Evolutionary conservation across 37 sponge, comb jelly and placozoan species (phyloP), one percentile per base, ranked within the genome.

Genomic region (Hexactinellida sp.): DNA sequence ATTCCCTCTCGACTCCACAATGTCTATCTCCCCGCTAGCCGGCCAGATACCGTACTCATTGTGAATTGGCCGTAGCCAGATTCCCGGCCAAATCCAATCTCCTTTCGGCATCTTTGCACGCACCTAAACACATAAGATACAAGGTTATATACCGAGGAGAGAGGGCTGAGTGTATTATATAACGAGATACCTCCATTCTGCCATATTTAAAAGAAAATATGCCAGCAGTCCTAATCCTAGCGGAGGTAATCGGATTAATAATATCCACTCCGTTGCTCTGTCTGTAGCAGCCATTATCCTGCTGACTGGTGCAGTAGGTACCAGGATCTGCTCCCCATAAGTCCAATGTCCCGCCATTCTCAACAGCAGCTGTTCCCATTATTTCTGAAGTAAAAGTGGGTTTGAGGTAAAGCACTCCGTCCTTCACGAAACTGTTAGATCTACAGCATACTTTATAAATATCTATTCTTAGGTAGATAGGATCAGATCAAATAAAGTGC

Each of bases 11-110:
- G 93, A 90, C 84, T 92, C 90, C 90, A 92, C 88, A 0, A 92
- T 92, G 83, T 92, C 93, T 36, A 92, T 92, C 55, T 88, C 91
- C 23, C 93, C 93, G 71, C 93, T 93, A 0, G 90, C 86, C 1
- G 93, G 93, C 93, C 93, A 92, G 7, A 34, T 37, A 5, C 93
- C 93, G 82, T 92, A 92, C 86, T 92, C 89, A 28, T 92, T 90
- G 35, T 83, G 24, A 19, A 83, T 55, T 19, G 93, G 90, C 0
- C 90, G 88, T 87, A 92, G 38, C 93, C 93, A 92, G 32, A 92
- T 90, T 25, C 90, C 91, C 0, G 93, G 93, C 93, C 93, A 93
- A 36, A 91, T 0, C 93, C 93, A 92, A 41, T 92, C 90, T n/a
- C 93, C 93, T 0, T 83, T 25, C 24, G 90, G 93, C 5, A 90